A percentile compares a stretch with the other conserved stretches of the same genome.
Evolutionary conservation across 2,113 vertebrate genomes (phyloP).

Genomic region (Arothron firmamentum): DNA sequence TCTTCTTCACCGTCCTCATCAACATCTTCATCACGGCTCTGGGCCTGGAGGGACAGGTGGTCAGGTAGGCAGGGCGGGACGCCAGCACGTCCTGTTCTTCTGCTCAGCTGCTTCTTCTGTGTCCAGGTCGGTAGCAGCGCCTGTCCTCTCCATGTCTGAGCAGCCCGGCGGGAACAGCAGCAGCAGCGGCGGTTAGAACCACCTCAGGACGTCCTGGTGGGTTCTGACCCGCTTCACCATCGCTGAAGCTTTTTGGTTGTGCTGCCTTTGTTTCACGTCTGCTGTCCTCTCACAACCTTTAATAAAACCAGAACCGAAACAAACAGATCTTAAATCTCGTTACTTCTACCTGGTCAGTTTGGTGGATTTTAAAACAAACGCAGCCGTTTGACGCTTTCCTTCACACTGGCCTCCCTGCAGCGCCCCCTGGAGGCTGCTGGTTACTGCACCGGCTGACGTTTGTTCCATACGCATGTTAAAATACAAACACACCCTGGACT

Average conservation of each 20-base stretch:
- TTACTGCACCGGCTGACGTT: neutral
- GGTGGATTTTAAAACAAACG: too few species aligned
- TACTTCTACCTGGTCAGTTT: too few species aligned
- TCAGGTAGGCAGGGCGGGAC: slow-evolving; percentile 19
- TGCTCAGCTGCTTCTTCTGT: neutral
- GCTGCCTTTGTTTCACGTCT: too few species aligned
- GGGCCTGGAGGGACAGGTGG: slow-evolving; percentile 69
- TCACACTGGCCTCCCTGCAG: slow-evolving; percentile 12
- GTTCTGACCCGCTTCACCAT: too few species aligned
- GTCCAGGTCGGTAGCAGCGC: neutral
- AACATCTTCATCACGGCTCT: slow-evolving; percentile 93
- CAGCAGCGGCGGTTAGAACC: too few species aligned
- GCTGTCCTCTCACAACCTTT: too few species aligned
- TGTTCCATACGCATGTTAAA: neutral
- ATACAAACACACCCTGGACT: slow-evolving; percentile 28
- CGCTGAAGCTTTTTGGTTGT: too few species aligned
- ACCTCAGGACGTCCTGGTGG: too few species aligned
- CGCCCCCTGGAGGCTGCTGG: slow-evolving; percentile 22
- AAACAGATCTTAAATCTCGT: neutral
- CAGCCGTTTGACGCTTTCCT: too few species aligned
- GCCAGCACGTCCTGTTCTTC: neutral
- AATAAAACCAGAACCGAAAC: too few species aligned
- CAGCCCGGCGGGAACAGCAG: too few species aligned
- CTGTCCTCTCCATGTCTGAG: neutral
- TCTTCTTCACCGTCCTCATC: slow-evolving; percentile 89